These are phyloP conservation scores for Eustalomyia histrio DNA, from an alignment of 2,888 invertebrate species.

Conservation along the genomic window DNA sequence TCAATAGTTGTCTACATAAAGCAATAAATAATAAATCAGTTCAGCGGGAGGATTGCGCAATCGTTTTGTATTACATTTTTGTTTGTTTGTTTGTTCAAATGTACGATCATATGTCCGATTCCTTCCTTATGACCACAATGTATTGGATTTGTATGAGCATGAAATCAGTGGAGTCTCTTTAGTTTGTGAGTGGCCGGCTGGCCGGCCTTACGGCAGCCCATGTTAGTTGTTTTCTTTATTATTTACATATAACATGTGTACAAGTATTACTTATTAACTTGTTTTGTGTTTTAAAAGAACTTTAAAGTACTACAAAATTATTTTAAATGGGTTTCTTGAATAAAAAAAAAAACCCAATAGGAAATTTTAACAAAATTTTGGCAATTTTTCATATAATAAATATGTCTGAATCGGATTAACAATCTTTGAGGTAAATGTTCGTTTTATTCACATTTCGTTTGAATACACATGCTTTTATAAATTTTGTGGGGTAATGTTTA, in stretches of 20 bases:
- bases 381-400: too few relatives aligned
- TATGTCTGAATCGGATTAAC: too few relatives aligned
- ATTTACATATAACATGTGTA: slow-evolving; percentile 64
- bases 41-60: slow-evolving; percentile 77
- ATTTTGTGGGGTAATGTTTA: too few relatives aligned
- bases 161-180: neutral
- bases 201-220: slow-evolving; percentile 61
- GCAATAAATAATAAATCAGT: slow-evolving; percentile 77
- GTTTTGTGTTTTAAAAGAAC: slow-evolving; percentile 17
- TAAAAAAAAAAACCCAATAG: neutral
- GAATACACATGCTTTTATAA: too few relatives aligned
- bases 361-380: neutral
- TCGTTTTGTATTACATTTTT: slow-evolving; percentile 66
- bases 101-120: slow-evolving; percentile 49
- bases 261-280: slow-evolving; percentile 52
- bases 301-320: neutral
- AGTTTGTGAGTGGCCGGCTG: slow-evolving; percentile 13
- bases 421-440: too few relatives aligned
- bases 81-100: slow-evolving; percentile 41
- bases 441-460: too few relatives aligned
- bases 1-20: slow-evolving; percentile 35
- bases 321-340: neutral
- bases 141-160: neutral
- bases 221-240: slow-evolving; percentile 42
- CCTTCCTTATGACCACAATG: slow-evolving; percentile 6